Conservation (phyloP, 2,797 vertebrate genomes). For the Rhadinocentrus ornatus region DNA sequence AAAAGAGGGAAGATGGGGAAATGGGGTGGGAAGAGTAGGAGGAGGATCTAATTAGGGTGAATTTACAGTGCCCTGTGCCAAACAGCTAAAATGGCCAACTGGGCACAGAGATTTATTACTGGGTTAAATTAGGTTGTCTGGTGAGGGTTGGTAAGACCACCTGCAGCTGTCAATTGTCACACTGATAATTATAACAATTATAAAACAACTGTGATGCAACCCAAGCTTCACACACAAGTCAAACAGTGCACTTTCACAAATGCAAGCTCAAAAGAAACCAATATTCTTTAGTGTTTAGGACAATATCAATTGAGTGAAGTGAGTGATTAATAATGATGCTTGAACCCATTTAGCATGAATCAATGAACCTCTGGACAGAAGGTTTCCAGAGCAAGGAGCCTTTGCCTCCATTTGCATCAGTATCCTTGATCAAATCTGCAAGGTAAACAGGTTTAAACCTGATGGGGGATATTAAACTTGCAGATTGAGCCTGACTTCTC, state of each 20-base stretch:
- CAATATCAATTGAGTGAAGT: conserved; percentile 68
- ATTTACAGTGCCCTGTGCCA: conserved; percentile 80
- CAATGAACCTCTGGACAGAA: conserved; percentile 77
- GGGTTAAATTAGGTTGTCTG: conserved; percentile 80
- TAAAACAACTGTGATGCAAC: conserved; percentile 46
- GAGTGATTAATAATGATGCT: conserved; percentile 76
- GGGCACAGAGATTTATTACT: conserved; percentile 78
- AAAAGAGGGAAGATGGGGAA: conserved; percentile 56
- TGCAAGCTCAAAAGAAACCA: conserved; percentile 28
- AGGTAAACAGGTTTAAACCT: conserved; percentile 82
- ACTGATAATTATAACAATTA: conserved; percentile 68
- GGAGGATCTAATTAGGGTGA: conserved; percentile 80
- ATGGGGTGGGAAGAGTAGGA: conserved; percentile 70
- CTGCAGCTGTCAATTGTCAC: conserved; percentile 76
- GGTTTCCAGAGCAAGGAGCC: conserved; percentile 68
- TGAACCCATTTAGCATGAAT: conserved; percentile 78
- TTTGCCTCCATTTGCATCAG: conserved; percentile 77
- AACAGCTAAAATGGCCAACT: conserved; percentile 82
- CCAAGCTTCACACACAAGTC: conserved; percentile 22
- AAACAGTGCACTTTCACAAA: conserved; percentile 30
- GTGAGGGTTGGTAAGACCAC: conserved; percentile 68
- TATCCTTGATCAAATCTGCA: conserved; percentile 84
- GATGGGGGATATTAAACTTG: conserved; percentile 83
- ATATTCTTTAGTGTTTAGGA: conserved; percentile 65
- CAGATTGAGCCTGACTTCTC: conserved; percentile 72